These are phyloP conservation scores for Brachyhypopomus occidentalis DNA, from an alignment of 2,113 vertebrate genomes.

Conservation along the genomic window DNA sequence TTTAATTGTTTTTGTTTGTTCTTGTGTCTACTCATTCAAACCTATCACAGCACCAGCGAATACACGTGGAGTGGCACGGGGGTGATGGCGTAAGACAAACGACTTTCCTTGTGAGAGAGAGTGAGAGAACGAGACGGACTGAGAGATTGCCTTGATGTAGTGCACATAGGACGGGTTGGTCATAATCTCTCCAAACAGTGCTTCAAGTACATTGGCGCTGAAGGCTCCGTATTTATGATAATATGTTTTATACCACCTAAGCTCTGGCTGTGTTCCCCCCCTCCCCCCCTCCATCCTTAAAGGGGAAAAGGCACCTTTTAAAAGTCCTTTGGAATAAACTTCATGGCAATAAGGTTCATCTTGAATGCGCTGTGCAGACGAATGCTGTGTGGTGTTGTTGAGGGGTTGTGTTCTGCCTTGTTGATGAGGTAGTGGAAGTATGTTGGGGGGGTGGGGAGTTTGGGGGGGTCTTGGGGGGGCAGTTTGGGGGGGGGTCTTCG, in stretches of 20 bases:
- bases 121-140: neutral
- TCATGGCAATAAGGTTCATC: neutral
- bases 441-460: neutral
- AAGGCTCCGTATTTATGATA: conserved; percentile 1
- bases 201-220: conserved; percentile 10
- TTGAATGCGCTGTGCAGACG: neutral
- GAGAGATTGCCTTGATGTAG: neutral
- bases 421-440: no score
- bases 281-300: neutral
- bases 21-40: neutral
- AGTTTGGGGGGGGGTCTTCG: conserved; percentile 5
- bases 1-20: neutral
- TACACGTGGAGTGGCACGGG: neutral
- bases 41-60: neutral
- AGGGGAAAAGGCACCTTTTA: neutral
- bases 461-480: conserved; percentile 4
- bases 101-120: neutral
- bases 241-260: neutral
- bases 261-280: neutral
- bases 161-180: neutral
- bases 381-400: neutral
- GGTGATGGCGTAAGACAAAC: no score
- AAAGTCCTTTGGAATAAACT: neutral
- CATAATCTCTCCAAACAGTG: conserved; percentile 9
- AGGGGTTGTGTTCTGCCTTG: neutral